A percentile compares a stretch with the other conserved stretches of the same genome.
These are phyloP conservation scores for Hypomecis atomaria DNA, from an alignment of 2,888 invertebrate species.

Conservation along the genomic window DNA sequence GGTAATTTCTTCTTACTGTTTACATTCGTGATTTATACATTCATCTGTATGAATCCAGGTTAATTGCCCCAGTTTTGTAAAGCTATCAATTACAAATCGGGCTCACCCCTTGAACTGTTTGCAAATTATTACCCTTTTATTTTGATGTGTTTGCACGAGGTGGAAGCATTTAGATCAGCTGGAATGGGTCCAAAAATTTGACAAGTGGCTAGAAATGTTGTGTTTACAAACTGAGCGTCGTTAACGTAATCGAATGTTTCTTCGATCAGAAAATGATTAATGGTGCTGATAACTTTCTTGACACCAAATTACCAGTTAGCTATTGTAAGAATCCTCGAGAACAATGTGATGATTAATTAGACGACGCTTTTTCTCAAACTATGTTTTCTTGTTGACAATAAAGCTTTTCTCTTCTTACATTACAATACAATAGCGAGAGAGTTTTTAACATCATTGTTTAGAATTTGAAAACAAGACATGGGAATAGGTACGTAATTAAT, in stretches of 20 bases:
- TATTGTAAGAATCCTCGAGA: slow-evolving; percentile 2
- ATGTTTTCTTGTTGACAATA: slow-evolving; percentile 11
- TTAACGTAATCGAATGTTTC: not conserved
- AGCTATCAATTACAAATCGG: slow-evolving; percentile 42
- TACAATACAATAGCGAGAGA: slow-evolving; percentile 29
- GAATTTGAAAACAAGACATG: slow-evolving; percentile 17
- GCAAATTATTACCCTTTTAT: slow-evolving; percentile 61
- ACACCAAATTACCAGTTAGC: not conserved
- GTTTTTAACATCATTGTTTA: slow-evolving; percentile 25
- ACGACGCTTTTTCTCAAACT: slow-evolving; percentile 14
- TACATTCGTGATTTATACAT: slow-evolving; percentile 19
- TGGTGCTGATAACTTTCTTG: slow-evolving; percentile 12
- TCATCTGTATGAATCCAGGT: slow-evolving; percentile 32
- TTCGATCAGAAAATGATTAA: slow-evolving; percentile 8
- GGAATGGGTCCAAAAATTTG: slow-evolving; percentile 73
- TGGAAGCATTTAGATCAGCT: slow-evolving; percentile 75
- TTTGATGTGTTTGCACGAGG: slow-evolving; percentile 59
- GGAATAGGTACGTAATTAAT: slow-evolving; percentile 10
- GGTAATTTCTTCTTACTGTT: slow-evolving; percentile 1
- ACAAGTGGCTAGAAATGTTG: slow-evolving; percentile 57
- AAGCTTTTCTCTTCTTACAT: slow-evolving; percentile 26
- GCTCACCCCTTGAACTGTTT: slow-evolving; percentile 50
- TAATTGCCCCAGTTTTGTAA: slow-evolving; percentile 34
- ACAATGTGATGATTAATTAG: slow-evolving; percentile 25
- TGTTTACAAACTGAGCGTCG: slow-evolving; percentile 52